Evolutionary conservation across 1,140 invertebrate genomes (phyloP), one percentile per base, ranked within the genome.

Genomic region (Zaprionus ornatus): DNA sequence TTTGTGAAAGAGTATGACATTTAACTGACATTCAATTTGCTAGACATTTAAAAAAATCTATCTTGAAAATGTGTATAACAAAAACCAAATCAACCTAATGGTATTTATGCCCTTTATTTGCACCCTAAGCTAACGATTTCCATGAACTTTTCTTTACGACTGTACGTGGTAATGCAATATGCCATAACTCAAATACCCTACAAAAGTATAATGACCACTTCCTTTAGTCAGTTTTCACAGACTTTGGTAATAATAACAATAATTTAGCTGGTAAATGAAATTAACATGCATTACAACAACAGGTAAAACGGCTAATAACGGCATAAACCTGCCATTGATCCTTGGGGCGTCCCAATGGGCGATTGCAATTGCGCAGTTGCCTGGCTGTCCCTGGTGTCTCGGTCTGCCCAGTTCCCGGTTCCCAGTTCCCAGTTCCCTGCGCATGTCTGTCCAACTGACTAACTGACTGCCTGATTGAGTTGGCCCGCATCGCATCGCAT

Each of bases 281-380:
- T 88, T 88, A 88, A 75, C 84, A 88, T 88, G 84, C 80, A 88
- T 88, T 84, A 84, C 63, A 84, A 75, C 77, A 86, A 77, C 76
- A 66, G 83, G 68, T 50, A 55, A 60, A 61, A 69, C 62, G 84
- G 77, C 68, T 80, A 90, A 88, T 90, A 88, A 90, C 84, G 84
- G 84, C 80, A 90, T 50, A 88, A 88, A 88, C 84, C 84, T 81
- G 84, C 80, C 85, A 84, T 79, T 90, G 85, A 88, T 88, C 84
- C 84, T 88, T 88, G 84, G 85, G 83, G 83, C 83, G 73, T 83
- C 83, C 83, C 83, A 84, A 29, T 72, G 66, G 68, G 82, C 83
- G 56, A 57, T 32, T 40, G 69, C 74, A 81, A 78, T 75, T 72
- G 71, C 66, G 70, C 65, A 59, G 62, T 42, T 35, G 55, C 23